Base-by-base conservation (phyloP, 2,888 invertebrate genomes). In the Lampropteryx suffumata region DNA sequence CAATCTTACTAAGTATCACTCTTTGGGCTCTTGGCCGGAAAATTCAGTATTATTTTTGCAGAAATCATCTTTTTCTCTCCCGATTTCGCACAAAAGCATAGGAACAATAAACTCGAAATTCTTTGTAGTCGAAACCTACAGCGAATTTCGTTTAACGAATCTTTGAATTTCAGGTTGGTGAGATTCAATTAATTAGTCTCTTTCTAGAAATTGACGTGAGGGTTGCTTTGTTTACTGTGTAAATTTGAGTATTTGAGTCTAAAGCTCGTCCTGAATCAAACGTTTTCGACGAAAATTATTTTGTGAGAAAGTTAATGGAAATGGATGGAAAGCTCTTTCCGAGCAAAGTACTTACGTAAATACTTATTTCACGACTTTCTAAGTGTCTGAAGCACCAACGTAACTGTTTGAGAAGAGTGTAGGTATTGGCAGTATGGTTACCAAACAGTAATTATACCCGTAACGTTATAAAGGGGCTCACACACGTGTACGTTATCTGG, bases 21-120 rank as follows among this genome's bases (percentile, higher is more conserved):
- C 73, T 72, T 71, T 65, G 64, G 61, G 64, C 69, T 61, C 67
- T 73, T 69, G 64, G 62, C 52, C 63, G 68, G 70, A 74, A 76
- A 82, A 78, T 75, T 71, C 74, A 66, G 71, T 73, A 76, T 79
- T 76, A 79, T 79, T 80, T 77, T 73, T 57, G 65, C 69, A 69
- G 70, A 62, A 69, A 68, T 75, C 65, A 69, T 67, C 67, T 69
- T 70, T 74, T 76, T 69, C 62, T 47, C 33, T 45, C 40, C 55
- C 54, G 48, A 17, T 45, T 58, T 64, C 64, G 66, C 61, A 74
- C 70, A 75, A 75, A 73, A 69, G 70, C 69, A 69, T 65, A 61
- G 69, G 42, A 68, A 76, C 74, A 77, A 79, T 78, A 75, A 77
- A 70, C 62, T 51, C 61, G 65, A 71, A 73, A 66, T 59, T 59